Conservation (phyloP, 1,140 invertebrate genomes). For the Brachionus manjavacas region DNA sequence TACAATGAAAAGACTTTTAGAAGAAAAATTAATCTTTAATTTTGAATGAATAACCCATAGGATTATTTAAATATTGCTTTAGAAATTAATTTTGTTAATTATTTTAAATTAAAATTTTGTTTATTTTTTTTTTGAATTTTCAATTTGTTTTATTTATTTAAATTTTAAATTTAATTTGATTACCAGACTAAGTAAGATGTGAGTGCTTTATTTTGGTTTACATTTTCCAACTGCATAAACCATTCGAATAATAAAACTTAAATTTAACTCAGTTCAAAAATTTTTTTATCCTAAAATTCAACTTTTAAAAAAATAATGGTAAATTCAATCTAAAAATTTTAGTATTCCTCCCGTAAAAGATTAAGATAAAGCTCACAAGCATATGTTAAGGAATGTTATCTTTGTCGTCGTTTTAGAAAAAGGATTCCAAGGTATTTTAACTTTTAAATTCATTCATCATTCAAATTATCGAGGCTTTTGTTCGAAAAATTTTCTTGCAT, state of each 20-base stretch:
- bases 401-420: neutral
- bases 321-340: neutral
- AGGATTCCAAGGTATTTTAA: neutral
- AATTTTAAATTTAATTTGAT: neutral
- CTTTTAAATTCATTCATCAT: neutral
- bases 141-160: neutral
- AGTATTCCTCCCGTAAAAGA: neutral
- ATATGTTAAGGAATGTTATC: neutral
- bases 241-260: neutral
- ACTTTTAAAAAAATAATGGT: neutral
- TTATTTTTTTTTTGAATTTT: neutral
- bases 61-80: neutral
- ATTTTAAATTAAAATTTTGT: neutral
- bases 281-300: neutral
- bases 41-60: neutral
- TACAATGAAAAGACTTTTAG: neutral
- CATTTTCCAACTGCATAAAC: neutral
- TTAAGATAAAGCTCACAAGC: neutral
- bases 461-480: neutral
- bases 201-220: neutral
- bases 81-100: neutral
- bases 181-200: neutral
- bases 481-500: neutral
- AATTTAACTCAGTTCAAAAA: neutral
- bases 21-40: neutral